Percentiles rank a stretch among this genome's conserved stretches.
These are phyloP conservation scores for Nasonia oneida DNA, from an alignment of 2,888 invertebrate genomes.

Conservation along the genomic window DNA sequence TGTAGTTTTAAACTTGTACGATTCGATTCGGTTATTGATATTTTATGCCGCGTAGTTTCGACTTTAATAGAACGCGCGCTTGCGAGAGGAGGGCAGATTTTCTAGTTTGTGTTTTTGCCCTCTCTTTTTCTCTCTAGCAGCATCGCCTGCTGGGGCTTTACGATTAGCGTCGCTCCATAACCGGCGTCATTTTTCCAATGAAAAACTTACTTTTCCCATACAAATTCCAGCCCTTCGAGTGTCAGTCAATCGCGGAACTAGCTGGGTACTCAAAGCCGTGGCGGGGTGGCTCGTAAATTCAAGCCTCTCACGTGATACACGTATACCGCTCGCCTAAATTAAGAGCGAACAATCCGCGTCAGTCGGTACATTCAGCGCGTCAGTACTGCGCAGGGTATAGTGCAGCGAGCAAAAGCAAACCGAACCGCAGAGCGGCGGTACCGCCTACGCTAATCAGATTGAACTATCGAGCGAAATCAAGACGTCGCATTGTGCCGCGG, in stretches of 20 bases:
- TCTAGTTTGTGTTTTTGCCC: background rate
- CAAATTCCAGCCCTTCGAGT: background rate
- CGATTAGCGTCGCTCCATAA: background rate
- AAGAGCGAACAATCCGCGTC: constrained; percentile 12
- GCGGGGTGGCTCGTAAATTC: background rate
- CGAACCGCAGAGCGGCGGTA: background rate
- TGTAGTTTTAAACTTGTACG: constrained; percentile 13
- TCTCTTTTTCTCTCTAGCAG: no score
- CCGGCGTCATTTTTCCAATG: background rate
- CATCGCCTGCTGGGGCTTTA: background rate
- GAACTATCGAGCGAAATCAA: constrained; percentile 59
- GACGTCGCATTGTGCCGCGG: constrained; percentile 24
- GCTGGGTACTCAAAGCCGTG: background rate
- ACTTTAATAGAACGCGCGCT: background rate
- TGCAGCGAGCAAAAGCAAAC: background rate
- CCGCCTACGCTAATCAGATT: constrained; percentile 56
- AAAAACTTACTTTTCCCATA: background rate
- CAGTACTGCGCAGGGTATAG: background rate
- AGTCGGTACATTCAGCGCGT: background rate
- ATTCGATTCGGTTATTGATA: constrained; percentile 10
- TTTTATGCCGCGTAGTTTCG: background rate
- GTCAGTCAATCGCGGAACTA: background rate
- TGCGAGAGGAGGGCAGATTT: background rate
- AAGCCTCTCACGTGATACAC: background rate
- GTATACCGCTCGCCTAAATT: background rate